These are phyloP conservation scores for Gyrodactylus bullatarudis DNA, from an alignment of 1,140 invertebrate species.

Conservation along the genomic window DNA sequence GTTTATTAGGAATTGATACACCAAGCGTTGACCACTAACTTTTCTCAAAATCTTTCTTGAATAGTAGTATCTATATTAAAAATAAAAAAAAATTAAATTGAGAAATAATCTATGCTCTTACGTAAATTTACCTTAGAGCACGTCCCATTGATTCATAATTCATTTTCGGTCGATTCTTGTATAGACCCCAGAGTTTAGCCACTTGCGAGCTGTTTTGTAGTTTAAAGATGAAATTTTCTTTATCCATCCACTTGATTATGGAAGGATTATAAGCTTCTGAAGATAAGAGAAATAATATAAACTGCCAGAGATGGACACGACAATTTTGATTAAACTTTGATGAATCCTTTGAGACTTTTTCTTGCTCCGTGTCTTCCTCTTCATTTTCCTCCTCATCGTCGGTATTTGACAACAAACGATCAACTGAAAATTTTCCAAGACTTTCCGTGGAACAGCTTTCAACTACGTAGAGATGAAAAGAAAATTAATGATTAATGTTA, in stretches of 20 bases:
- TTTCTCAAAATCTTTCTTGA: slow-evolving; percentile 90
- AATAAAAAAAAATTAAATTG: slow-evolving; percentile 8
- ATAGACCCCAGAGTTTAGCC: background rate
- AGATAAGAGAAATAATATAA: background rate
- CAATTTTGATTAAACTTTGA: too few species aligned
- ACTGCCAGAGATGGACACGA: slow-evolving; percentile 2
- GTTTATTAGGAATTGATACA: slow-evolving; percentile 52
- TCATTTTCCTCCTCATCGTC: too few species aligned
- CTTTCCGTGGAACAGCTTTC: too few species aligned
- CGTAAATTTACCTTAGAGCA: background rate
- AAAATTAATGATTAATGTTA: too few species aligned
- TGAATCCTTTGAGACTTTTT: too few species aligned
- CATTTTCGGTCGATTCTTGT: slow-evolving; percentile 1
- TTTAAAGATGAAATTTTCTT: background rate
- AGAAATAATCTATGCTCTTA: background rate
- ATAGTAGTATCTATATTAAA: slow-evolving; percentile 53
- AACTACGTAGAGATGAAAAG: too few species aligned
- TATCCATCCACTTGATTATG: slow-evolving; percentile 3
- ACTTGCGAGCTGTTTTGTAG: background rate
- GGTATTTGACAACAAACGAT: too few species aligned
- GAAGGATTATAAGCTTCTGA: background rate
- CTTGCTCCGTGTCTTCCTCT: too few species aligned
- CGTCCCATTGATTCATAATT: slow-evolving; percentile 5
- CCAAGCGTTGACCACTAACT: slow-evolving; percentile 83
- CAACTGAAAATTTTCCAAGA: too few species aligned